Evolutionary conservation across 2,113 vertebrate species (phyloP).

Genomic region (Pterocles orientalis): DNA sequence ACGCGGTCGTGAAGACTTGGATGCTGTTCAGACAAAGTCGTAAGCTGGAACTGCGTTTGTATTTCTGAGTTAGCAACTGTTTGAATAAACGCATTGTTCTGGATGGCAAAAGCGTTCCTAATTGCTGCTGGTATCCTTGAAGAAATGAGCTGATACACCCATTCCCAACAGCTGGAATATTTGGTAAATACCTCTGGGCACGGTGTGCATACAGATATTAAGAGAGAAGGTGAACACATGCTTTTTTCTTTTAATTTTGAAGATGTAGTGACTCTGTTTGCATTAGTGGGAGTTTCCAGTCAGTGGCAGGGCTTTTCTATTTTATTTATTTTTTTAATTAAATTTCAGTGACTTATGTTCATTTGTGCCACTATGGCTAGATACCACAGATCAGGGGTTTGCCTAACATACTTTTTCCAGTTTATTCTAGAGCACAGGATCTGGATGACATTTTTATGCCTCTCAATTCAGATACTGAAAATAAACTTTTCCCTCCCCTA

Average conservation of each 20-base stretch:
- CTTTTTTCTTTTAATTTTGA: background rate
- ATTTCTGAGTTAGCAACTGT: background rate
- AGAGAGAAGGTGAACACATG: background rate
- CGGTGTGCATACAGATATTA: background rate
- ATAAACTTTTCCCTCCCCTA: background rate
- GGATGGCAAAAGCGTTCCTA: background rate
- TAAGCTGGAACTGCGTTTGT: background rate
- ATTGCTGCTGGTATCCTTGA: background rate
- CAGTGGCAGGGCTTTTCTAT: background rate
- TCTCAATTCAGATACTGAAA: background rate
- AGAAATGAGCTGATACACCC: background rate
- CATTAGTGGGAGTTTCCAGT: background rate
- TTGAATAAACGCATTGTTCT: background rate
- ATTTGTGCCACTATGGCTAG: background rate
- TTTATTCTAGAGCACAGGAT: background rate
- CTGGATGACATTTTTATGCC: background rate
- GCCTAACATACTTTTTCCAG: background rate
- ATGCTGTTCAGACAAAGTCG: background rate
- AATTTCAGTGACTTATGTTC: background rate
- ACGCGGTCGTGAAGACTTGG: background rate
- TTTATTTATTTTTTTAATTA: background rate
- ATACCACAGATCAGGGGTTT: background rate
- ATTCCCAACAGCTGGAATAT: background rate
- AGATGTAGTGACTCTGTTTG: background rate
- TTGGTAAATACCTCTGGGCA: background rate